A percentile compares a stretch with the other conserved stretches of the same genome.
These are phyloP conservation scores for Gari tellinella DNA, from an alignment of 2,888 invertebrate genomes.

Conservation along the genomic window DNA sequence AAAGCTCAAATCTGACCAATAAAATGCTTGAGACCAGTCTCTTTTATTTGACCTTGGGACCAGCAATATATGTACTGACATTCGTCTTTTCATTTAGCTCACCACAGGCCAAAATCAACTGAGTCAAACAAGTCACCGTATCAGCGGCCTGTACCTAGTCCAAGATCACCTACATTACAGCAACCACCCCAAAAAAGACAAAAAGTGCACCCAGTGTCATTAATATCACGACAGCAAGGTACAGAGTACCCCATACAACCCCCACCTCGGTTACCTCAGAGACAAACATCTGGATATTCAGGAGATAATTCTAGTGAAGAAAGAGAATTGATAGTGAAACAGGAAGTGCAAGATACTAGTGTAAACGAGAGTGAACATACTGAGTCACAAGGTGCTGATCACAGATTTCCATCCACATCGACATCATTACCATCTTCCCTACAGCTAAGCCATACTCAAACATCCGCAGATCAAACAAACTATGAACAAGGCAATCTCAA, in stretches of 20 bases:
- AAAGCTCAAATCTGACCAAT: too few relatives aligned
- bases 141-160: conserved; percentile 15
- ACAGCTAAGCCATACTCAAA: conserved; percentile 41
- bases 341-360: conserved; percentile 6
- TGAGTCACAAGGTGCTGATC: neutral
- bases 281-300: too few relatives aligned
- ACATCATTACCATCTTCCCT: conserved; percentile 35
- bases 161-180: conserved; percentile 15
- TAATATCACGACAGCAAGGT: neutral
- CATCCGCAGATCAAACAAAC: conserved; percentile 27
- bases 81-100: conserved; percentile 24
- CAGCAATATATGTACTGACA: too few relatives aligned
- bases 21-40: too few relatives aligned
- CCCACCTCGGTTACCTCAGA: too few relatives aligned
- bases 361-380: conserved; percentile 7
- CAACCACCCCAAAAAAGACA: conserved; percentile 15
- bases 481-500: conserved; percentile 4
- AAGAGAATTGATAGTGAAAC: conserved; percentile 8
- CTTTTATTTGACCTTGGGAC: too few relatives aligned
- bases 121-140: conserved; percentile 33
- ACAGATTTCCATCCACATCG: conserved; percentile 12
- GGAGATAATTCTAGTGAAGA: too few relatives aligned
- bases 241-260: too few relatives aligned
- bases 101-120: conserved; percentile 31
- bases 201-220: conserved; percentile 26